Percentiles rank a stretch among this genome's conserved stretches.
phyloP scores from a whole-genome alignment of 2,888 invertebrate genomes.

The Nephrocerus scutellatus region DNA sequence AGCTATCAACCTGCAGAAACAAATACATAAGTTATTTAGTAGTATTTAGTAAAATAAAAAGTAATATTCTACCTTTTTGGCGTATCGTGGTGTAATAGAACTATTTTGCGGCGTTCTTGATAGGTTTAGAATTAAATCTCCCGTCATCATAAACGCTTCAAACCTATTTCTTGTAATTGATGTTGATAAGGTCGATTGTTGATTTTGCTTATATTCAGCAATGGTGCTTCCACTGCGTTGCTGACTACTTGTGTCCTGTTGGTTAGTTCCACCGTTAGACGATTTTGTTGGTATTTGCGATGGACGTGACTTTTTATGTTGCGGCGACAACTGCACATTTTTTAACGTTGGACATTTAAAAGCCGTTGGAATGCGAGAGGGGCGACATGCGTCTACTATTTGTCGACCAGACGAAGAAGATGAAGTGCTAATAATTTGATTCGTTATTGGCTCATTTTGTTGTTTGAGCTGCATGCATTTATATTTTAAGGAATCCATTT shows the following conservation, averaged over 20 bases:
- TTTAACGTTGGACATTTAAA: constrained; percentile 39
- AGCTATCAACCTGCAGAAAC: constrained; percentile 40
- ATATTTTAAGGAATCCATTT: constrained; percentile 21
- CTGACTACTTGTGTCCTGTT: no score
- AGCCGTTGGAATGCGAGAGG: constrained; percentile 54
- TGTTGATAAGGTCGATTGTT: constrained; percentile 40
- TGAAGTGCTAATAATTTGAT: constrained; percentile 42
- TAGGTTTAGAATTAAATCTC: constrained; percentile 89
- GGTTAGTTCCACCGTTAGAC: constrained; percentile 27
- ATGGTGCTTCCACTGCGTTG: constrained; percentile 23
- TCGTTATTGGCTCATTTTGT: constrained; percentile 18
- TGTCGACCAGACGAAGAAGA: constrained; percentile 17
- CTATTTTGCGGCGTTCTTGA: constrained; percentile 70
- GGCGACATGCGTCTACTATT: constrained; percentile 42
- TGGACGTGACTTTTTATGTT: constrained; percentile 42
- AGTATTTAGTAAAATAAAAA: neutral
- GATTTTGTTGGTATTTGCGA: constrained; percentile 46
- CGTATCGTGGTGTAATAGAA: constrained; percentile 53
- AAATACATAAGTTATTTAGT: neutral
- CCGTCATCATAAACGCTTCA: constrained; percentile 97
- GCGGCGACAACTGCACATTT: constrained; percentile 44
- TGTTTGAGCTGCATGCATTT: constrained; percentile 15
- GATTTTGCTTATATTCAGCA: constrained; percentile 26
- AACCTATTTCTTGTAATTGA: constrained; percentile 54
- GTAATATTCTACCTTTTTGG: constrained; percentile 40